Evolutionary conservation across 2,888 invertebrate species (phyloP).

Genomic region (Selenia dentaria): DNA sequence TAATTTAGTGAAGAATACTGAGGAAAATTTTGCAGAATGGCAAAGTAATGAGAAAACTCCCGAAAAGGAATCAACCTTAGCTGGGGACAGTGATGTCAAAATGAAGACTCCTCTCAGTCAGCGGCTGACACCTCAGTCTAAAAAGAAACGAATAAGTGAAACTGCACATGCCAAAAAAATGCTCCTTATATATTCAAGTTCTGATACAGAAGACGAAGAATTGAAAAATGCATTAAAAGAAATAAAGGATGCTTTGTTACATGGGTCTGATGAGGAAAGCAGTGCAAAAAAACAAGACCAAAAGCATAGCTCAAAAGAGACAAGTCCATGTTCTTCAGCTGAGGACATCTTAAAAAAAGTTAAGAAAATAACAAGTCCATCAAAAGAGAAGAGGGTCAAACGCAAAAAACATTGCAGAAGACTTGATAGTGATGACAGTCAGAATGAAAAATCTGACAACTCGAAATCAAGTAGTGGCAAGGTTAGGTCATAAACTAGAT

Average conservation of each 20-base stretch:
- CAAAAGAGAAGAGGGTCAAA: conserved; percentile 12
- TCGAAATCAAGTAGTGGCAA: conserved; percentile 61
- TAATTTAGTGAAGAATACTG: conserved; percentile 1
- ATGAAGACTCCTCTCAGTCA: conserved; percentile 21
- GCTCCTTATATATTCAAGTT: conserved; percentile 62
- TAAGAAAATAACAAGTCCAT: conserved; percentile 22
- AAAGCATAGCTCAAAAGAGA: conserved; percentile 1
- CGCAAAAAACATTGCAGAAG: conserved; percentile 18
- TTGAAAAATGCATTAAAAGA: conserved; percentile 47
- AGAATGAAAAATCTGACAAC: conserved; percentile 31
- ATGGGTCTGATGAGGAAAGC: conserved; percentile 47
- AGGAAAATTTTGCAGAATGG: conserved; percentile 2
- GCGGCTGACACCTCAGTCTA: conserved; percentile 42
- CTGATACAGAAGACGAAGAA: conserved; percentile 67
- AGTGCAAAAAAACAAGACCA: conserved; percentile 17
- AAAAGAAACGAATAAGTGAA: conserved; percentile 54
- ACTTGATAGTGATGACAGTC: conserved; percentile 26
- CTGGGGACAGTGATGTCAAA: conserved; percentile 8
- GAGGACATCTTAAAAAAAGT: conserved; percentile 32
- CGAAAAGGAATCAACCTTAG: conserved; percentile 4
- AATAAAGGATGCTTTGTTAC: conserved; percentile 49
- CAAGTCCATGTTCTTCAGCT: conserved; percentile 39
- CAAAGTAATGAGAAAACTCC: conserved; percentile 14
- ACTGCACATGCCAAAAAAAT: conserved; percentile 67
- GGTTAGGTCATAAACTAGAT: conserved; percentile 56